Percentiles rank a stretch among this genome's conserved stretches.
Evolutionary conservation across 2,113 vertebrate genomes (phyloP).

Genomic region (Theropithecus gelada): DNA sequence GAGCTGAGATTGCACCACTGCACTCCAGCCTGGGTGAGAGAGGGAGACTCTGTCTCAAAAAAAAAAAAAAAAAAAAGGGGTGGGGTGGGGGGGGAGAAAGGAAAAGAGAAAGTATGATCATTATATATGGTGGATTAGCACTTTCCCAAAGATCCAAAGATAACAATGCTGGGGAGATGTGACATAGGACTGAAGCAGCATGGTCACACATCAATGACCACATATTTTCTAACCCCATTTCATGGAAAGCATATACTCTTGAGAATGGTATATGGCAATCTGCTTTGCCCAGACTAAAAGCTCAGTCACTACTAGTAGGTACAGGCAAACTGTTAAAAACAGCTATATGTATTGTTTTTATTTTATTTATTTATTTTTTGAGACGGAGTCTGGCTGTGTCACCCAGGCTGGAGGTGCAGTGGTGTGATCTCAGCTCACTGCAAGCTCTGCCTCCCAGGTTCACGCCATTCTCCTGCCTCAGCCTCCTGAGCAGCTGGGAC

Average conservation of each 20-base stretch:
- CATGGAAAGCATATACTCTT: neutral
- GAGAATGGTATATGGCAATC: neutral
- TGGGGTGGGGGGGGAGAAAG: accelerated
- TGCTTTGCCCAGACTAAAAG: conserved; percentile 12
- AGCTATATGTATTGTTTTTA: neutral
- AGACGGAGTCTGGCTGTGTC: too few species aligned
- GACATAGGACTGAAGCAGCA: neutral
- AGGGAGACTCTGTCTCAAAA: too few species aligned
- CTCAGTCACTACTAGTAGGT: neutral
- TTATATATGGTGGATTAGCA: neutral
- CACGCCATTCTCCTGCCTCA: too few species aligned
- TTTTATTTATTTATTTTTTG: too few species aligned
- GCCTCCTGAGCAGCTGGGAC: too few species aligned
- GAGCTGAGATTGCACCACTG: too few species aligned
- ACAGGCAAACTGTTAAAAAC: neutral
- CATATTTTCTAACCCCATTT: neutral
- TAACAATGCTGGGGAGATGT: neutral
- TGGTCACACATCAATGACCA: neutral
- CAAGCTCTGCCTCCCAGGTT: too few species aligned
- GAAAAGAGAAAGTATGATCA: neutral
- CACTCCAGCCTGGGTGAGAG: too few species aligned
- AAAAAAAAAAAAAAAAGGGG: too few species aligned
- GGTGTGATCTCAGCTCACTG: too few species aligned
- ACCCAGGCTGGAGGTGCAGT: too few species aligned
- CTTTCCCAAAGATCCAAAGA: conserved; percentile 7